phyloP scores from a whole-genome alignment of 2,113 vertebrate species.

The Athene noctua region DNA sequence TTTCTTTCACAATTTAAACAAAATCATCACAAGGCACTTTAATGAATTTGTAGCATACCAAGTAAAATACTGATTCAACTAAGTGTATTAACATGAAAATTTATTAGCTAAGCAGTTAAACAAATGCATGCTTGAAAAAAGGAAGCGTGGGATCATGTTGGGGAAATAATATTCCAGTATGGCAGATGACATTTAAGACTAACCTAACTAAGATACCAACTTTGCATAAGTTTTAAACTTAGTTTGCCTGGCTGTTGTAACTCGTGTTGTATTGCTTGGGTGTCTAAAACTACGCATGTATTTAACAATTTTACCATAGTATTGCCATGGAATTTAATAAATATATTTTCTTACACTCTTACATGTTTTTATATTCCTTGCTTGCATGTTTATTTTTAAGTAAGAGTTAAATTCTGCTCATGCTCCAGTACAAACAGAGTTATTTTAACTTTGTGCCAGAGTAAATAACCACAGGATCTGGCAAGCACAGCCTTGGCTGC shows the following conservation, averaged over 20 bases:
- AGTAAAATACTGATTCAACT: slow-evolving; percentile 14
- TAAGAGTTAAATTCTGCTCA: slow-evolving; percentile 1
- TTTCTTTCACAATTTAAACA: background rate
- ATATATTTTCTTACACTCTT: slow-evolving; percentile 81
- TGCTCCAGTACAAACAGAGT: background rate
- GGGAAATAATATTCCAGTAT: slow-evolving; percentile 46
- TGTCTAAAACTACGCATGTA: slow-evolving; percentile 77
- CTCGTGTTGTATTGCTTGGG: slow-evolving; percentile 68
- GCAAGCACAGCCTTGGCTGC: background rate
- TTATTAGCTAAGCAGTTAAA: slow-evolving; percentile 24
- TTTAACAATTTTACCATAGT: slow-evolving; percentile 76
- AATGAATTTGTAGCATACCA: slow-evolving; percentile 16
- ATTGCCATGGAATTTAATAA: slow-evolving; percentile 80
- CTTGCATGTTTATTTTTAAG: slow-evolving; percentile 9
- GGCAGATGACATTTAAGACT: slow-evolving; percentile 51
- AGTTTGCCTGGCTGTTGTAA: slow-evolving; percentile 72
- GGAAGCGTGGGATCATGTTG: slow-evolving; percentile 44
- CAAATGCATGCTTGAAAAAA: slow-evolving; percentile 58
- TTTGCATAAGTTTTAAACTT: slow-evolving; percentile 58
- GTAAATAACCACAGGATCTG: slow-evolving; percentile 5
- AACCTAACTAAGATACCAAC: slow-evolving; percentile 62
- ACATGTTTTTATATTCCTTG: slow-evolving; percentile 21
- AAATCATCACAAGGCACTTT: slow-evolving; percentile 48
- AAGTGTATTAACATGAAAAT: background rate
- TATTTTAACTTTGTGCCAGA: background rate